These are phyloP conservation scores for Nasonia oneida DNA, from an alignment of 2,888 invertebrate genomes.

Conservation along the genomic window DNA sequence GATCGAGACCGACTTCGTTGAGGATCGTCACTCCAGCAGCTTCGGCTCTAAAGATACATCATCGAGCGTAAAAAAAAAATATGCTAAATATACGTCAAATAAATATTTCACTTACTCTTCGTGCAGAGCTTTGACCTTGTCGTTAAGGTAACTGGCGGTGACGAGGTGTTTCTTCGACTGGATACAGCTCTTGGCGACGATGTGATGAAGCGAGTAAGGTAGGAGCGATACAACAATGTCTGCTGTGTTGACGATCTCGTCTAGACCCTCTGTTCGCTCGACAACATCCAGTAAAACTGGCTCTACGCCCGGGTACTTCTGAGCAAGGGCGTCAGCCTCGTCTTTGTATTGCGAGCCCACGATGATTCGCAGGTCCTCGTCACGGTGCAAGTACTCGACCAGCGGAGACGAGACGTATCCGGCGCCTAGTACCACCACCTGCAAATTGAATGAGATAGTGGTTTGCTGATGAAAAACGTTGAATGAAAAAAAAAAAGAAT, in stretches of 20 bases:
- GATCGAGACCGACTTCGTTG: conserved; percentile 98
- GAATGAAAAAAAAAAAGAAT: neutral
- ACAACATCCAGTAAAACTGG: conserved; percentile 91
- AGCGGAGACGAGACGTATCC: conserved; percentile 97
- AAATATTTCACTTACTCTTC: conserved; percentile 82
- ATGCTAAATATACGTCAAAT: too few relatives aligned
- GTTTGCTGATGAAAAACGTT: neutral
- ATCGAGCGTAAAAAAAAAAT: too few relatives aligned
- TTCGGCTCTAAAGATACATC: conserved; percentile 83
- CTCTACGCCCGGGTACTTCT: conserved; percentile 88
- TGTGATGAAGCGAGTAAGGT: conserved; percentile 94
- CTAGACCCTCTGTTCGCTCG: conserved; percentile 86
- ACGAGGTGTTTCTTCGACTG: conserved; percentile 94
- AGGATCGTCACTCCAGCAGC: conserved; percentile 95
- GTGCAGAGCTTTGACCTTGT: conserved; percentile 90
- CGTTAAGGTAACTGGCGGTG: conserved; percentile 96
- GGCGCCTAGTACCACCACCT: conserved; percentile 95
- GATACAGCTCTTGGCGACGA: conserved; percentile 93
- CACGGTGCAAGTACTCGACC: conserved; percentile 94
- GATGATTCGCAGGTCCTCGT: conserved; percentile 89
- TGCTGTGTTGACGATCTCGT: conserved; percentile 86
- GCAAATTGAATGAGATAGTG: neutral
- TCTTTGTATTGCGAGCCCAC: conserved; percentile 93
- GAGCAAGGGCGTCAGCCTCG: conserved; percentile 92
- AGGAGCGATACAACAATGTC: conserved; percentile 93